Evolutionary conservation across 2,113 vertebrate species (phyloP).

Genomic region (Phalacrocorax pelagicus): DNA sequence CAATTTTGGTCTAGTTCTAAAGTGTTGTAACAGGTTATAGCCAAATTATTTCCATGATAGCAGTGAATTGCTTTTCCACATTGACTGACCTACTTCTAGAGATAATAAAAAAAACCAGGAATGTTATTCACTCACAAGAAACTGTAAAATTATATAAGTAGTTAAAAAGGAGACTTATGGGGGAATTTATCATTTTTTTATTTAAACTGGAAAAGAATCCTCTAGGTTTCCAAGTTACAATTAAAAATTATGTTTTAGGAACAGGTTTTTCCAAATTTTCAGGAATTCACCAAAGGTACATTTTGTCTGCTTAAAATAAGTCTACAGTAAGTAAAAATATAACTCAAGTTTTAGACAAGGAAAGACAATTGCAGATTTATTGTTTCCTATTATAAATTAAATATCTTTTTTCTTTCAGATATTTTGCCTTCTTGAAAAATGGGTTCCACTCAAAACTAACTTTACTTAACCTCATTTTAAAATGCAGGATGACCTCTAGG

Average conservation of each 20-base stretch:
- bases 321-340: background rate
- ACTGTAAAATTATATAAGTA: background rate
- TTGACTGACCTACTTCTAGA: background rate
- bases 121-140: background rate
- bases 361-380: background rate
- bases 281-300: background rate
- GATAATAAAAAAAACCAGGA: background rate
- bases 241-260: background rate
- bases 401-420: background rate
- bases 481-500: background rate
- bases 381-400: background rate
- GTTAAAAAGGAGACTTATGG: background rate
- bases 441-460: background rate
- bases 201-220: background rate
- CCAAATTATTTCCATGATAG: background rate
- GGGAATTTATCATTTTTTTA: background rate
- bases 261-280: background rate
- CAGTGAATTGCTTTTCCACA: background rate
- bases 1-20: background rate
- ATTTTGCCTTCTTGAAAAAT: background rate
- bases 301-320: background rate
- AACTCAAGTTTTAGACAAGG: background rate
- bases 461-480: background rate
- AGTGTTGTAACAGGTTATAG: background rate
- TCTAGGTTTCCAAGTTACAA: background rate